Conservation (phyloP, 2,797 vertebrate genomes). For the Onychomys torridus region DNA sequence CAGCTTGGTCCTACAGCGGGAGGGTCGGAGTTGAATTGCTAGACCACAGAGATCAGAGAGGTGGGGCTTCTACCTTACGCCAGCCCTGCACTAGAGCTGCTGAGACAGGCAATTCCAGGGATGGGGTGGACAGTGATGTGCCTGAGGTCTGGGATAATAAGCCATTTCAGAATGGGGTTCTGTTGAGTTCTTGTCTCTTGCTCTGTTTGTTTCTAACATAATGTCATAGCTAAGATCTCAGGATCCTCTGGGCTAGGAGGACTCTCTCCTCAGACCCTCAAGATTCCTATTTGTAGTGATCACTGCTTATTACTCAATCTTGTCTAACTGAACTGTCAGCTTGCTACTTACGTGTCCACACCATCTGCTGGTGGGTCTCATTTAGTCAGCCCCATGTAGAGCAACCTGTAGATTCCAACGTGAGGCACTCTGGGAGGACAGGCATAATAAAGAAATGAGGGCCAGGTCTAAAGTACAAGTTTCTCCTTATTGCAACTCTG, state of each 20-base stretch:
- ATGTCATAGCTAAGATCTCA: not conserved
- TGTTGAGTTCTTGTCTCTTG: not conserved
- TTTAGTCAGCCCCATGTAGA: conserved; percentile 16
- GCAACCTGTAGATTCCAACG: not conserved
- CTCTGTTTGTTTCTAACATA: conserved; percentile 24
- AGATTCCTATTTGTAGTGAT: not conserved
- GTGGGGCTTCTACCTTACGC: not conserved
- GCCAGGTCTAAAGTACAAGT: not conserved
- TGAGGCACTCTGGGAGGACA: conserved; percentile 8
- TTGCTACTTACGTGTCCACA: not conserved
- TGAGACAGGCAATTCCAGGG: not conserved
- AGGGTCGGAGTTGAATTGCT: not conserved
- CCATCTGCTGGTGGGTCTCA: not conserved
- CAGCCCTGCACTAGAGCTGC: not conserved
- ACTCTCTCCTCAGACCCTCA: not conserved
- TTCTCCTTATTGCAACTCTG: not conserved
- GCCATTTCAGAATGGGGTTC: not conserved
- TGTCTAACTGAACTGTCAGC: not conserved
- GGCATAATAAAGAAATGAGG: not conserved
- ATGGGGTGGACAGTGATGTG: not conserved
- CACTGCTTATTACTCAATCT: conserved; percentile 23
- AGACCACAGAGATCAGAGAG: not conserved
- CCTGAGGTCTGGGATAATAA: not conserved
- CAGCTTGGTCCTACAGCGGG: not conserved
- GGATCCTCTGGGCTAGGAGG: not conserved